Evolutionary conservation across 2,797 vertebrate species (phyloP), one percentile per base, ranked within the genome.

Genomic region (Gallirallus australis): DNA sequence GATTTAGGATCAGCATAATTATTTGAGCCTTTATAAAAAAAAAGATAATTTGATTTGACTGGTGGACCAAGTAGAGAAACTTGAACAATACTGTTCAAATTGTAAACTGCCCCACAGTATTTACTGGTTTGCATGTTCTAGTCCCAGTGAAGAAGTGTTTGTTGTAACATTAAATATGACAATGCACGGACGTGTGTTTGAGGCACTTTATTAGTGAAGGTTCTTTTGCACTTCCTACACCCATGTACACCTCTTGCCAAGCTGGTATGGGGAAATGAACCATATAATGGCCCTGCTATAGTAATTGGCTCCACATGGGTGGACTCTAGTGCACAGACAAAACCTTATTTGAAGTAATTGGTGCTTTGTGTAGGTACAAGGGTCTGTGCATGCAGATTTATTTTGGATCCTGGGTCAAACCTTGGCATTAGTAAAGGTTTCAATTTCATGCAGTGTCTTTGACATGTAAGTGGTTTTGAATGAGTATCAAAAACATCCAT

Each of bases 291-390:
- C 87, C 63, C 85, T 90, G 95, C 95, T 93, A 64, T 95, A 96
- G 94, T 97, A 96, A 96, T 97, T 97, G 96, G 94, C 96, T 96
- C 90, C 95, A 96, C 94, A 96, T 96, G 95, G 95, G 96, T 95
- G 95, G 95, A 97, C 93, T 95, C 93, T 13, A 90, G 88, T 1
- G 24, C 93, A 68, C 90, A 94, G 93, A 95, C 96, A 95, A 96
- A 96, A 95, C 96, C 93, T 96, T 95, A 96, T 97, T 97, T 97
- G 91, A 94, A 96, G 96, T 97, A 97, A 95, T 95, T 96, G 95
- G 93, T 93, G 94, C 94, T 97, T 97, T 96, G 94, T 96, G 95
- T 95, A 95, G 91, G 88, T 97, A 94, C 96, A 96, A 95, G 95
- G 87, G 80, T 95, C 94, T 95, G 89, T 94, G 91, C 94, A 92